phyloP scores from a whole-genome alignment of 2,888 invertebrate genomes.

The Resseliella maxima region DNA sequence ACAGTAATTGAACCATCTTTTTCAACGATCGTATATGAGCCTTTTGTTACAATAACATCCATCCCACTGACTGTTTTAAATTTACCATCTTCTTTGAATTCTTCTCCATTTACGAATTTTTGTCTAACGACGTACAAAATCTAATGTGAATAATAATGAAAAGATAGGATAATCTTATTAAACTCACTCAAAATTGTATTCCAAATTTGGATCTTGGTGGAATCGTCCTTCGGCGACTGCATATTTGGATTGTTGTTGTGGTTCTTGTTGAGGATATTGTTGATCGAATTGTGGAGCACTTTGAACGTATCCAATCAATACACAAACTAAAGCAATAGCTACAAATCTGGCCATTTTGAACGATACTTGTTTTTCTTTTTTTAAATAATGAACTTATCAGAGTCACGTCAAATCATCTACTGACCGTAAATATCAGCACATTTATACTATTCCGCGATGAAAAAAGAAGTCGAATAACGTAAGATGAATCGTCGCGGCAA shows the following conservation, averaged over 20 bases:
- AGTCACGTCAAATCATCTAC: not conserved
- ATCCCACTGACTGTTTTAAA: conserved; percentile 53
- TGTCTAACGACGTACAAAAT: not conserved
- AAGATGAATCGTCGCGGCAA: not conserved
- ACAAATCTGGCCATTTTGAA: not conserved
- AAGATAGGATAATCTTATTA: not conserved
- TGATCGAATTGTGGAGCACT: conserved; percentile 41
- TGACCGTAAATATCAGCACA: not conserved
- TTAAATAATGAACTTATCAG: not conserved
- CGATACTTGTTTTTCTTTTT: not conserved
- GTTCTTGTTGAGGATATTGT: not conserved
- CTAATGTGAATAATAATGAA: not conserved
- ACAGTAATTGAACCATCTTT: conserved; percentile 13
- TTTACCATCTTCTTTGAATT: conserved; percentile 54
- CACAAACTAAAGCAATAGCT: not conserved
- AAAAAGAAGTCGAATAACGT: not conserved
- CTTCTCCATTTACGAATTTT: conserved; percentile 49
- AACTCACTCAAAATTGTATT: conserved; percentile 54
- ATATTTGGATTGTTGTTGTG: not conserved
- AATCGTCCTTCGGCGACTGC: not conserved
- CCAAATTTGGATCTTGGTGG: conserved; percentile 53
- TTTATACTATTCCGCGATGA: not conserved
- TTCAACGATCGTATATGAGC: conserved; percentile 34
- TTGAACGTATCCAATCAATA: not conserved
- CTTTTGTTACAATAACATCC: conserved; percentile 53